These are phyloP conservation scores for Trissolcus basalis DNA, from an alignment of 1,140 invertebrate genomes.

Conservation along the genomic window DNA sequence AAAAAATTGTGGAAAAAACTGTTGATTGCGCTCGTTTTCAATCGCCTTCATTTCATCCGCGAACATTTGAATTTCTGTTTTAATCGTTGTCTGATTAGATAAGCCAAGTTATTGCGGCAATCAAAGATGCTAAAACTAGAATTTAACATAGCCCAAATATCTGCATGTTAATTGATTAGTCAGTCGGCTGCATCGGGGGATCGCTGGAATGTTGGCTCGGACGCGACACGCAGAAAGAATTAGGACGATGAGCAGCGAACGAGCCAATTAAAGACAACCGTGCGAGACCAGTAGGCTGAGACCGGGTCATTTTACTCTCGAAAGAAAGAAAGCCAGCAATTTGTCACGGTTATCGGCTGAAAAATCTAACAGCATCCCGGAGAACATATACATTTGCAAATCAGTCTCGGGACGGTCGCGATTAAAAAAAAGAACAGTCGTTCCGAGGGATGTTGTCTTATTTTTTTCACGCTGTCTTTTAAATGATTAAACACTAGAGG, in stretches of 20 bases:
- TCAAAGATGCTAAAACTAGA: slow-evolving; percentile 33
- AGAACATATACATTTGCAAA: slow-evolving; percentile 58
- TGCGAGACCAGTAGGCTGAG: slow-evolving; percentile 59
- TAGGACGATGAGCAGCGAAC: slow-evolving; percentile 56
- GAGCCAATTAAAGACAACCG: slow-evolving; percentile 57
- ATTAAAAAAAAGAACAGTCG: slow-evolving; percentile 16
- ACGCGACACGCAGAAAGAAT: slow-evolving; percentile 44
- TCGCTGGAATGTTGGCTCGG: slow-evolving; percentile 36
- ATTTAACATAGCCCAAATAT: slow-evolving; percentile 47
- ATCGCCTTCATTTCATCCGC: slow-evolving; percentile 2
- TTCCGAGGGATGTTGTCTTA: slow-evolving; percentile 8
- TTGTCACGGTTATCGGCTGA: slow-evolving; percentile 55
- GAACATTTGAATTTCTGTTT: slow-evolving; percentile 38
- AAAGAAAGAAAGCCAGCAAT: slow-evolving; percentile 57
- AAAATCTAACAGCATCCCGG: slow-evolving; percentile 56
- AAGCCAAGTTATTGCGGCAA: slow-evolving; percentile 43
- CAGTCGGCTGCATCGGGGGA: slow-evolving; percentile 36
- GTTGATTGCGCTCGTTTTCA: slow-evolving; percentile 1
- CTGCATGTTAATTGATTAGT: slow-evolving; percentile 58
- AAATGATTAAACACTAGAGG: background rate
- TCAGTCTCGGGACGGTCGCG: slow-evolving; percentile 33
- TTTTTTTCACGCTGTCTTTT: slow-evolving; percentile 12
- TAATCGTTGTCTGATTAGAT: slow-evolving; percentile 41
- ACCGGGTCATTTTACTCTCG: slow-evolving; percentile 55
- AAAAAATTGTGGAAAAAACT: background rate